phyloP scores from a whole-genome alignment of 35 echinoderm and acorn worm species.

The Amphiura filiformis region DNA sequence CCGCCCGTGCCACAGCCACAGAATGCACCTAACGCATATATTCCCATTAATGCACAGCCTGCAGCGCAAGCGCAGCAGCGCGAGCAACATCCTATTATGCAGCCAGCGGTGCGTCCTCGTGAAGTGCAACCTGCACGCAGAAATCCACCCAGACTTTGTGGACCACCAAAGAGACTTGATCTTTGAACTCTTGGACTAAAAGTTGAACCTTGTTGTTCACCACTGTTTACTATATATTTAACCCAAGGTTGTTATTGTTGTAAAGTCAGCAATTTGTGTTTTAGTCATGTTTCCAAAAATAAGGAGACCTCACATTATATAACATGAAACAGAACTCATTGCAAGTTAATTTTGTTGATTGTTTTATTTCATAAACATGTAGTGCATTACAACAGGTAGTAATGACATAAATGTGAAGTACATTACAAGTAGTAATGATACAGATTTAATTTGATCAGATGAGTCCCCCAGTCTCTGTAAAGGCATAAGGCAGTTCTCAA shows the following conservation, averaged over 20 bases:
- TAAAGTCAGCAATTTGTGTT: background rate
- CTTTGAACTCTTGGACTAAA: background rate
- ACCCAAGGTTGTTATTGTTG: no score
- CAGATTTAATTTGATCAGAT: no score
- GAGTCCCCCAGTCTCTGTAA: conserved; percentile 7
- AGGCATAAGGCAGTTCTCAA: conserved; percentile 1
- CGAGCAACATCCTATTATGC: background rate
- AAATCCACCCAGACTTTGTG: background rate
- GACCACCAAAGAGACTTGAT: background rate
- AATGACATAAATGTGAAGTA: no score
- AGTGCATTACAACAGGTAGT: background rate
- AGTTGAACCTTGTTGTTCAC: background rate
- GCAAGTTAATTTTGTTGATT: background rate
- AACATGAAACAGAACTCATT: background rate
- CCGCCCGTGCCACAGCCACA: conserved; percentile 7
- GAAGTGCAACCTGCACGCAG: background rate
- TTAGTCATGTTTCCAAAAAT: background rate
- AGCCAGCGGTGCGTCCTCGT: background rate
- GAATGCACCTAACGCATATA: background rate
- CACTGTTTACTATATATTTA: no score
- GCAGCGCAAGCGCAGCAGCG: conserved; percentile 11
- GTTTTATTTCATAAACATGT: background rate
- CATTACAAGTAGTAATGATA: no score
- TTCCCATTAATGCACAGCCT: background rate
- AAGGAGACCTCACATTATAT: background rate